phyloP scores from a whole-genome alignment of 2,888 invertebrate species.

The Ypsolopha scabrella region DNA sequence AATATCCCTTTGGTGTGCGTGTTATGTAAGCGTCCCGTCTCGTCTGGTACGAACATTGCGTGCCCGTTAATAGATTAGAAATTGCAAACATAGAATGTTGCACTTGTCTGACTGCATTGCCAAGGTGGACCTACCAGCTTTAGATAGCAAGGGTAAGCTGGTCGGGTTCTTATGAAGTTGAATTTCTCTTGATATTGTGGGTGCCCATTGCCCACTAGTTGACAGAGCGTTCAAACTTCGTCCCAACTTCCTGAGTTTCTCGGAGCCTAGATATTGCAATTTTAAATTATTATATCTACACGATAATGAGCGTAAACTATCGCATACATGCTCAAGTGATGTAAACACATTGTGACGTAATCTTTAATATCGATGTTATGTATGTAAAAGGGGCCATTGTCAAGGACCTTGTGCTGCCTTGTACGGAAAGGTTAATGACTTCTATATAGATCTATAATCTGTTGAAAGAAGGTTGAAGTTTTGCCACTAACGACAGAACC shows the following conservation, averaged over 20 bases:
- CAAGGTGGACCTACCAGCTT: not conserved
- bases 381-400: conserved; percentile 57
- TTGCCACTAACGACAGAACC: not conserved
- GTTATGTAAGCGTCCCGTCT: conserved; percentile 27
- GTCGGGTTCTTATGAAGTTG: too few relatives aligned
- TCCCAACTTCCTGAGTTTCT: too few relatives aligned
- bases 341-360: conserved; percentile 42
- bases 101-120: not conserved
- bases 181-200: too few relatives aligned
- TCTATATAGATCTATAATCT: conserved; percentile 20
- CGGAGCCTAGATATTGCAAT: too few relatives aligned
- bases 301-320: conserved; percentile 10
- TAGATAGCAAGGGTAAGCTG: not conserved
- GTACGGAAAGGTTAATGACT: conserved; percentile 53
- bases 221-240: too few relatives aligned
- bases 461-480: not conserved
- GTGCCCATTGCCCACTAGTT: too few relatives aligned
- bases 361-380: conserved; percentile 28
- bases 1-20: conserved; percentile 8
- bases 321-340: conserved; percentile 34
- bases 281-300: not conserved
- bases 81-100: not conserved
- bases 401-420: conserved; percentile 48
- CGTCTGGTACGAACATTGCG: conserved; percentile 13
- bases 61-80: not conserved